These are phyloP conservation scores for Lithophane socia DNA, from an alignment of 2,888 invertebrate genomes.

Conservation along the genomic window DNA sequence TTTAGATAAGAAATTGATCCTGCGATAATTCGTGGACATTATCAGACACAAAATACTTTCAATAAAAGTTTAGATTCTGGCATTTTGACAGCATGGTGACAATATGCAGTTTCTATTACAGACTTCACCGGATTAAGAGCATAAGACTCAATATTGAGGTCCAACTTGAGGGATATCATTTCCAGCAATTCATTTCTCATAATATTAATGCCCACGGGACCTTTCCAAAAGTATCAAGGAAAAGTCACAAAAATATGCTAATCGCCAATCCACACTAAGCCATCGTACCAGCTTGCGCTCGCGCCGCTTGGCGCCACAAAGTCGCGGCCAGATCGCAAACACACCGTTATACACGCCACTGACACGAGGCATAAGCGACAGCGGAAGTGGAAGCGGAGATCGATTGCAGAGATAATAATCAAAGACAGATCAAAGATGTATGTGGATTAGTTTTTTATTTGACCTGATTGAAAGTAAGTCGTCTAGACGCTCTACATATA, in stretches of 20 bases:
- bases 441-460: background rate
- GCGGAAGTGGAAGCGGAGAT: constrained; percentile 49
- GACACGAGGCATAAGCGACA: constrained; percentile 41
- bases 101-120: too few relatives aligned
- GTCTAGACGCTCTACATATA: too few relatives aligned
- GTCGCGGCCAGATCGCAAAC: constrained; percentile 66
- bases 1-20: too few relatives aligned
- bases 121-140: too few relatives aligned
- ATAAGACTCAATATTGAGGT: too few relatives aligned
- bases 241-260: background rate
- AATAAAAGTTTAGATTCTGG: too few relatives aligned
- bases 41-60: too few relatives aligned
- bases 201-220: too few relatives aligned
- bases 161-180: too few relatives aligned
- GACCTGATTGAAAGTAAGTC: background rate
- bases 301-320: constrained; percentile 65
- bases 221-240: background rate
- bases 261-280: constrained; percentile 62
- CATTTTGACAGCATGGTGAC: too few relatives aligned
- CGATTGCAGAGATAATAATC: constrained; percentile 28
- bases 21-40: too few relatives aligned
- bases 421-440: constrained; percentile 5
- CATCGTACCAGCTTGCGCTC: constrained; percentile 58
- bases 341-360: constrained; percentile 61
- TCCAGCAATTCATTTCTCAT: too few relatives aligned